These are phyloP conservation scores for Ascaphus truei DNA, from an alignment of 2,113 vertebrate genomes.

Conservation along the genomic window DNA sequence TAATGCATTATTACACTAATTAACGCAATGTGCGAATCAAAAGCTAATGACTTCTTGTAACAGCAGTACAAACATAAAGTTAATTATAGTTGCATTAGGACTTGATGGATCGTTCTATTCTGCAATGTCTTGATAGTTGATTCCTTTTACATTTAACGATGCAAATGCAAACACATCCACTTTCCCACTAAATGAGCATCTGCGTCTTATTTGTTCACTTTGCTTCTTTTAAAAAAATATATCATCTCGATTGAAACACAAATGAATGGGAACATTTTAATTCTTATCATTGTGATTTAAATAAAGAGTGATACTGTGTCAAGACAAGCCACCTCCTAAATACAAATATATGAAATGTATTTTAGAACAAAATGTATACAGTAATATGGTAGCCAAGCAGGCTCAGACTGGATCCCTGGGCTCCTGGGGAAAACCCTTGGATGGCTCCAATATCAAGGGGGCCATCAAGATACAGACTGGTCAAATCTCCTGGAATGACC, in stretches of 20 bases:
- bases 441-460: too few species aligned
- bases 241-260: background rate
- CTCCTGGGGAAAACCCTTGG: too few species aligned
- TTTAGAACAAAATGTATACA: too few species aligned
- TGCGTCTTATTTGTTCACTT: background rate
- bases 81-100: constrained; percentile 1
- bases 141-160: background rate
- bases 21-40: constrained; percentile 7
- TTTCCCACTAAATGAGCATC: constrained; percentile 23
- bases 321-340: too few species aligned
- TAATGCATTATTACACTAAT: constrained; percentile 8
- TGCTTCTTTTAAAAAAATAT: background rate
- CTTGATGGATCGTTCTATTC: background rate
- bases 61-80: background rate
- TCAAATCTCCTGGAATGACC: too few species aligned
- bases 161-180: background rate
- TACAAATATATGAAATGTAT: too few species aligned
- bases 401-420: too few species aligned
- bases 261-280: background rate
- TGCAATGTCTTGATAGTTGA: constrained; percentile 14
- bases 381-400: too few species aligned
- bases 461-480: too few species aligned
- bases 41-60: constrained; percentile 8
- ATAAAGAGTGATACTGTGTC: too few species aligned
- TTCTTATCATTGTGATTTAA: background rate